Evolutionary conservation across 2,888 invertebrate species (phyloP), one percentile per base, ranked within the genome.

Genomic region (Scelioninae gen. 1): DNA sequence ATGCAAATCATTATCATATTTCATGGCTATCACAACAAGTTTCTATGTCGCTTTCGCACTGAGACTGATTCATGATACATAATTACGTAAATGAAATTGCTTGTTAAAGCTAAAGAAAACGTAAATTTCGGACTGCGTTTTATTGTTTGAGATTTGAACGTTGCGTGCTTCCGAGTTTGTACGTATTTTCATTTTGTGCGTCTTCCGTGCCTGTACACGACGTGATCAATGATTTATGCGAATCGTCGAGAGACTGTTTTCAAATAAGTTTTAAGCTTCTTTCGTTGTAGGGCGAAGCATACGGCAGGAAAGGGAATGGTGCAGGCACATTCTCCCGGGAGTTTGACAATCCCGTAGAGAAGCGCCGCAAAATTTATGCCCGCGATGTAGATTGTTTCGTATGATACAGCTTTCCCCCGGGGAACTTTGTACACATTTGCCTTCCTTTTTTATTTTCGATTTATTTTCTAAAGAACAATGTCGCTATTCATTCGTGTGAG

Each of bases 181-280:
- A 62, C 63, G 75, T 76, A 66, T 72, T 79, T 79, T 83, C 71
- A 71, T 83, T 83, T 82, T 68, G 78, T 51, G 75, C 74, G 43
- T 82, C 58, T 69, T 66, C 62, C 56, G 38, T 55, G 62, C 62
- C 60, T 32, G 69, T 43, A 55, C 65, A 60, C 58, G 60, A 62
- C 72, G 47, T 72, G 83, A 83, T 83, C 83, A 85, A 83, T 85
- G 85, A 85, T 85, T 85, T 83, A 85, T 85, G 76, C 71, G 83
- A 78, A 81, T 78, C 72, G 83, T 63, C 81, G 81, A 40, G 78
- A 85, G 81, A 79, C 79, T 81, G 74, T 62, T 79, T 77, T 79
- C 72, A 72, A 85, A 85, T 82, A 85, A 83, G 81, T 85, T 85
- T 85, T 83, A 85, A 83, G 83, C 79, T 83, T 72, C 78, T 79